Evolutionary conservation across 2,797 vertebrate species (phyloP), one percentile per base, ranked within the genome.

Genomic region (Clarias laeviceps): DNA sequence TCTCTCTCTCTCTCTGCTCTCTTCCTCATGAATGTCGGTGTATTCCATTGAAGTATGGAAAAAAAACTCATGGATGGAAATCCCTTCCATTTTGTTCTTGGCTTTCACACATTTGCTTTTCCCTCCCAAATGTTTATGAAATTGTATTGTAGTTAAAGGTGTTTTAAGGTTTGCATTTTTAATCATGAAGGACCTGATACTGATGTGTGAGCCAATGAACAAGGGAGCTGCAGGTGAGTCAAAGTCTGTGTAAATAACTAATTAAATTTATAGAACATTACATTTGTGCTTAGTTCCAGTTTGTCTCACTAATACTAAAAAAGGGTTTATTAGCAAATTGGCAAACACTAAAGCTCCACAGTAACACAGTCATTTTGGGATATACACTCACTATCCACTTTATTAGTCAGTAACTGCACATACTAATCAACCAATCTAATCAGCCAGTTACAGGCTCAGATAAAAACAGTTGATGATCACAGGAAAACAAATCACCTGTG

Each of bases 1-100:
- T 83, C 76, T 85, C 72, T 82, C 81, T 85, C 77, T 72, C 54
- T 57, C 59, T 70, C 73, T 77, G 40, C 59, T 79, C 72, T 86
- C 70, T 70, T 59, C 32, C 32, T 74, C 27, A 7, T 50, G 37
- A 74, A 18, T 74, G n/a, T 54, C 72, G 54, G 7, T 54, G 14
- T n/a, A 54, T 74, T 0, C 17, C 4, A 3, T 15, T 3, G 27
- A 27, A n/a, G n/a, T 74, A 14, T 74, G 37, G 3, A 29, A 14
- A 11, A 45, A 45, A 27, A 45, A 27, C 5, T 57, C 73, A 32
- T 74, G 5, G 2, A 29, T 74, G 3, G 14, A 74, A 74, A 74
- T 6, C 20, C 27, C 45, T 50, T 76, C 15, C 27, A 0, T 17
- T 74, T 54, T 29, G 50, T 45, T 50, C 12, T 73, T 73, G 70